A percentile compares a stretch with the other conserved stretches of the same genome.
Evolutionary conservation across 2,797 vertebrate genomes (phyloP).

Genomic region (Rhinella marina): DNA sequence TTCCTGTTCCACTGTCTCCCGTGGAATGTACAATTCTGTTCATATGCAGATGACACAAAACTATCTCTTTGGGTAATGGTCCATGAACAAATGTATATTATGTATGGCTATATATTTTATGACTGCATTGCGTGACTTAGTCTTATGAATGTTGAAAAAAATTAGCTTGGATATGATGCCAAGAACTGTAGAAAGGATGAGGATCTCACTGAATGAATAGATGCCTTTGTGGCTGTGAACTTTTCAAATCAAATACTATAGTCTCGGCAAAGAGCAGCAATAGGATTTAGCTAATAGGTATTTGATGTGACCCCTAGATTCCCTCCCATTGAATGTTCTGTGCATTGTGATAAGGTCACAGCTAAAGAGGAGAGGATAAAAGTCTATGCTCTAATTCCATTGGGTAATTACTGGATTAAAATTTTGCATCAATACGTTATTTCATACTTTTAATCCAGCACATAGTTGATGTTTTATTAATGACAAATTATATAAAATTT

Average conservation of each 20-base stretch:
- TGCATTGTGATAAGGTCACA: constrained; percentile 45
- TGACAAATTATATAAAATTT: neutral
- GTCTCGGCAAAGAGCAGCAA: constrained; percentile 35
- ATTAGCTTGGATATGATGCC: constrained; percentile 42
- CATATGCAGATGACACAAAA: constrained; percentile 40
- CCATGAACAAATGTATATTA: constrained; percentile 54
- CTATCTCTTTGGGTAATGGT: constrained; percentile 32
- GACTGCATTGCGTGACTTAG: constrained; percentile 56
- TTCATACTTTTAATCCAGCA: constrained; percentile 46
- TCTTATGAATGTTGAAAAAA: constrained; percentile 53
- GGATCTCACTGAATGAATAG: constrained; percentile 55
- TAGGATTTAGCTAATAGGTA: constrained; percentile 54
- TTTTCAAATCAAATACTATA: constrained; percentile 54
- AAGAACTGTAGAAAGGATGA: constrained; percentile 48
- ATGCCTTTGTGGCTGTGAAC: constrained; percentile 54
- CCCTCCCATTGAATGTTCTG: constrained; percentile 30
- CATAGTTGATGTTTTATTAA: constrained; percentile 28
- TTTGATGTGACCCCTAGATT: constrained; percentile 47
- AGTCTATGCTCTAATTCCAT: constrained; percentile 44
- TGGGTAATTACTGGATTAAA: constrained; percentile 52
- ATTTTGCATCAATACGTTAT: constrained; percentile 29
- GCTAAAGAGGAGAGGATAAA: constrained; percentile 1
- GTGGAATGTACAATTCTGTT: constrained; percentile 20
- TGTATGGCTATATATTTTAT: constrained; percentile 56
- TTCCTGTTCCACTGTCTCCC: constrained; percentile 8